Percentiles rank a stretch among this genome's conserved stretches.
Conservation (phyloP, 2,113 vertebrate genomes). For the Sterrhoptilus dennistouni region DNA sequence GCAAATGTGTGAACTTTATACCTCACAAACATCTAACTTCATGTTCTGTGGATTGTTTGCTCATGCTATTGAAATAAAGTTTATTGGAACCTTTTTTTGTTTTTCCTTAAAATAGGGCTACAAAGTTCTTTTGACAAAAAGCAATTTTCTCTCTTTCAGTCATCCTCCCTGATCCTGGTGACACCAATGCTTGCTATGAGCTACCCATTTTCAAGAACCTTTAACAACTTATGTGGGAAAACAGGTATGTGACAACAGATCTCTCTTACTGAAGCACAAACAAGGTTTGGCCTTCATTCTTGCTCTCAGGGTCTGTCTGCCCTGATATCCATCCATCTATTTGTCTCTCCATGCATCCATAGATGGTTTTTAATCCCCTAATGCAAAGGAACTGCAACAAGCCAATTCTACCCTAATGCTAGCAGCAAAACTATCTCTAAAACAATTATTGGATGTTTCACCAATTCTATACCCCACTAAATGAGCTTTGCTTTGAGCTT, state of each 20-base stretch:
- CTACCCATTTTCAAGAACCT: slow-evolving; percentile 74
- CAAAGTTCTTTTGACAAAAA: neutral
- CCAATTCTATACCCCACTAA: neutral
- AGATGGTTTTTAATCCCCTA: neutral
- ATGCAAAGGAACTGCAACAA: neutral
- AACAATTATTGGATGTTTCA: neutral
- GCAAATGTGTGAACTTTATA: neutral
- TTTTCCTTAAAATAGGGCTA: neutral
- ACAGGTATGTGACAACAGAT: slow-evolving; percentile 67
- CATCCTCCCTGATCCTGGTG: slow-evolving; percentile 68
- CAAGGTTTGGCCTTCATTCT: neutral
- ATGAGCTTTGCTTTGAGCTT: neutral
- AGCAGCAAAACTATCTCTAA: neutral
- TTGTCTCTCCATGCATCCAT: neutral
- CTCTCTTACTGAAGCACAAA: neutral
- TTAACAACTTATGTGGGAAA: slow-evolving; percentile 79
- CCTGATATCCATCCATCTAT: neutral
- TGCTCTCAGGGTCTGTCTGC: neutral
- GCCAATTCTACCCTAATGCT: neutral
- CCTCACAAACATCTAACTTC: neutral
- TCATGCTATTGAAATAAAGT: neutral
- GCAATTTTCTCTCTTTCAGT: slow-evolving; percentile 58
- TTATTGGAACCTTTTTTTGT: neutral
- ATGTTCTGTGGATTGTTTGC: neutral
- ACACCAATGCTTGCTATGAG: slow-evolving; percentile 78